Conservation (phyloP, 2,113 vertebrate genomes). For the Platycercus adscitus region DNA sequence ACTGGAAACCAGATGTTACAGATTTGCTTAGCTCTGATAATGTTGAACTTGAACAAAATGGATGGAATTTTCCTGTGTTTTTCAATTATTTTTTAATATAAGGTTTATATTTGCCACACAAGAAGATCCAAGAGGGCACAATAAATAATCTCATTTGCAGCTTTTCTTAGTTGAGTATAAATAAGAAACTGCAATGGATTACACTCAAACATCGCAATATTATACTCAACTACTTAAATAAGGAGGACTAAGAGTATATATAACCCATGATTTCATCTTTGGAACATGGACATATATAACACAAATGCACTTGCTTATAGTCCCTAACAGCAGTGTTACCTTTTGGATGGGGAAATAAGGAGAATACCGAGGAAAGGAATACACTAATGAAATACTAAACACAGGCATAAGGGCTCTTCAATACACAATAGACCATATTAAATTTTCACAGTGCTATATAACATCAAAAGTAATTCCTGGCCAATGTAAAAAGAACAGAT, state of each 20-base stretch:
- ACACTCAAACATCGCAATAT: not conserved
- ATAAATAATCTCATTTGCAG: not conserved
- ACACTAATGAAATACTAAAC: not conserved
- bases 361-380: not conserved
- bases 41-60: not conserved
- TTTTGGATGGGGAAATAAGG: not conserved
- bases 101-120: not conserved
- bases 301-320: not conserved
- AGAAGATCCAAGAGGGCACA: not conserved
- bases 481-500: not conserved
- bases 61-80: not conserved
- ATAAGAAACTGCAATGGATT: not conserved
- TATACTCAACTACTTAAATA: not conserved
- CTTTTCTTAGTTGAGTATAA: not conserved
- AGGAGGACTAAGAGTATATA: not conserved
- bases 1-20: conserved; percentile 28
- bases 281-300: accelerated
- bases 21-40: not conserved
- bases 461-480: not conserved
- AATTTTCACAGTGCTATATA: not conserved
- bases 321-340: not conserved
- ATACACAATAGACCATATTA: not conserved
- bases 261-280: not conserved
- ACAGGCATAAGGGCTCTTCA: not conserved
- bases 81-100: not conserved